phyloP scores from a whole-genome alignment of 1,140 invertebrate genomes.

The Bombus haemorrhoidalis region DNA sequence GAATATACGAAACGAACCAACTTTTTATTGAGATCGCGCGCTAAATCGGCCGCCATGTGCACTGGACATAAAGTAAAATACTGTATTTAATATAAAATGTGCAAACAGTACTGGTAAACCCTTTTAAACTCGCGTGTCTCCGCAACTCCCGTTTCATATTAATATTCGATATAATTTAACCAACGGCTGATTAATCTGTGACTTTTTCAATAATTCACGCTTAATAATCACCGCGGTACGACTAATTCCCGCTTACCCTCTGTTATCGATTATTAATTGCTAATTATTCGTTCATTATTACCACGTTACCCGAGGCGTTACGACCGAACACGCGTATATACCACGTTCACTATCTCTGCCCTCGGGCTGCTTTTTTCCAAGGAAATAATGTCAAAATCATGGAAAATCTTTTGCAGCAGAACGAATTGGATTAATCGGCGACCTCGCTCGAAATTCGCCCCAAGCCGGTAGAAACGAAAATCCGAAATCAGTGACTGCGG shows the following conservation, averaged over 20 bases:
- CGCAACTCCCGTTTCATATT: not conserved
- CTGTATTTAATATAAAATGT: constrained; percentile 52
- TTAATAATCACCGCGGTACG: not conserved
- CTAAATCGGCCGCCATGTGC: constrained; percentile 43
- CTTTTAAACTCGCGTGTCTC: not conserved
- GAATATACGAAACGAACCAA: constrained; percentile 44
- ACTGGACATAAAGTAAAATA: constrained; percentile 43
- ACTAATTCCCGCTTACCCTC: constrained; percentile 1
- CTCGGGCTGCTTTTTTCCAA: not conserved
- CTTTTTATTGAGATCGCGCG: constrained; percentile 61
- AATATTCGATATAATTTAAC: constrained; percentile 40
- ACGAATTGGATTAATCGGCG: not conserved
- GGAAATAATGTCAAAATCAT: not conserved
- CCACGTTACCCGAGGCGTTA: not conserved
- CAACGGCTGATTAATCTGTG: constrained; percentile 15
- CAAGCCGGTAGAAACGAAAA: not conserved
- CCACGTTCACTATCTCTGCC: not conserved
- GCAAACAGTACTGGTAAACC: constrained; percentile 15
- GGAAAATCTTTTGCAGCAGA: not conserved
- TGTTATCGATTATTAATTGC: constrained; percentile 48
- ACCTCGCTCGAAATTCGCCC: not conserved
- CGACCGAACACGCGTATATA: not conserved
- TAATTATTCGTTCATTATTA: constrained; percentile 39
- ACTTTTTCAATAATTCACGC: constrained; percentile 43
- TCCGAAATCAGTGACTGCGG: not conserved